A percentile compares a stretch with the other conserved stretches of the same genome.
Evolutionary conservation across 2,113 vertebrate species (phyloP).

Genomic region (Psettodes erumei): DNA sequence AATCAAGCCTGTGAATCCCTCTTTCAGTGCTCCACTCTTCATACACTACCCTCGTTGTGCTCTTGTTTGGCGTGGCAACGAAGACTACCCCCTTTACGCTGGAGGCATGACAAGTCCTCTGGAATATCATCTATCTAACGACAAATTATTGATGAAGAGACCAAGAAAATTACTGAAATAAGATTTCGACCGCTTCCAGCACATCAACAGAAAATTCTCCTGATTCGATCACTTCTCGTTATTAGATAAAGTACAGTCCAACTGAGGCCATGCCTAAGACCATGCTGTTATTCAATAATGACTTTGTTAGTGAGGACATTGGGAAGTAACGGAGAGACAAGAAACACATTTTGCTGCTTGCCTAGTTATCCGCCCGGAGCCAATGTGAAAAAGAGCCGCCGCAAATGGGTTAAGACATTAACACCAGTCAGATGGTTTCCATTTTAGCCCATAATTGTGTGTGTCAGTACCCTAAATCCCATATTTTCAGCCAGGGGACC

Average conservation of each 20-base stretch:
- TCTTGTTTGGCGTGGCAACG: constrained; percentile 58
- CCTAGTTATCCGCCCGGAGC: constrained; percentile 50
- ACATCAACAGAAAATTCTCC: constrained; percentile 72
- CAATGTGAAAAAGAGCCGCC: constrained; percentile 46
- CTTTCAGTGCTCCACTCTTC: constrained; percentile 43
- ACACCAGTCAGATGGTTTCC: constrained; percentile 78
- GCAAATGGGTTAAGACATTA: constrained; percentile 74
- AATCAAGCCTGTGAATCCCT: constrained; percentile 47
- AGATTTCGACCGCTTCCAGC: constrained; percentile 72
- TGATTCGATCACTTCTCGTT: constrained; percentile 72
- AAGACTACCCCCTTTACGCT: constrained; percentile 62
- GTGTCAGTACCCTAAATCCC: constrained; percentile 64
- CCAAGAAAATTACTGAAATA: constrained; percentile 67
- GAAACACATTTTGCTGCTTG: constrained; percentile 57
- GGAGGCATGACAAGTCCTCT: constrained; percentile 47
- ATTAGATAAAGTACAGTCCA: constrained; percentile 67
- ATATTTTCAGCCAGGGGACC: constrained; percentile 67
- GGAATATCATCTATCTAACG: constrained; percentile 64
- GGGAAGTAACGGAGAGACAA: constrained; percentile 42
- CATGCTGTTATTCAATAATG: constrained; percentile 31
- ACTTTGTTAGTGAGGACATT: constrained; percentile 40
- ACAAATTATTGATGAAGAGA: constrained; percentile 69
- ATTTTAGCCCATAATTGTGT: constrained; percentile 68
- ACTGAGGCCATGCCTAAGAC: constrained; percentile 53
- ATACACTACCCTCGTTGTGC: constrained; percentile 32